phyloP scores from a whole-genome alignment of 2,113 vertebrate genomes.

The Hipposideros armiger region DNA sequence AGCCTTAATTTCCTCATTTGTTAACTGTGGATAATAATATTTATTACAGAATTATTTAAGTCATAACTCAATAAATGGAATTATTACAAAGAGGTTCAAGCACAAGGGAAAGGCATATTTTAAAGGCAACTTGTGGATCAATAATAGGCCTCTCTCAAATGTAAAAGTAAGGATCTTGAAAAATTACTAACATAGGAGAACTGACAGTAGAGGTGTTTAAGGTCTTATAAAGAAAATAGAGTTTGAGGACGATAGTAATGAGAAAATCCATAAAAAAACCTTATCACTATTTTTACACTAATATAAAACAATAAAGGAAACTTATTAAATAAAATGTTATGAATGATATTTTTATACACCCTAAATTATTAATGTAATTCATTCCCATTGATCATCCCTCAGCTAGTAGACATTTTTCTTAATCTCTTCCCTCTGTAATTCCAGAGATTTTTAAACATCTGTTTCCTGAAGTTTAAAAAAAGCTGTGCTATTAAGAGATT shows the following conservation, averaged over 20 bases:
- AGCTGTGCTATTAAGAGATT: neutral
- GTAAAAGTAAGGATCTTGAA: slow-evolving; percentile 44
- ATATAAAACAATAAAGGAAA: slow-evolving; percentile 55
- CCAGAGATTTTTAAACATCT: neutral
- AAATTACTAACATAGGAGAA: slow-evolving; percentile 52
- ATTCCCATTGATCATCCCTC: neutral
- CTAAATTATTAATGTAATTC: slow-evolving; percentile 53
- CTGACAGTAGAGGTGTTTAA: slow-evolving; percentile 31
- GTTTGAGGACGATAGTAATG: slow-evolving; percentile 9
- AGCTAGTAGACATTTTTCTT: neutral
- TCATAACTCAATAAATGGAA: slow-evolving; percentile 43
- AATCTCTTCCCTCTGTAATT: neutral
- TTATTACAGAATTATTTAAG: slow-evolving; percentile 37
- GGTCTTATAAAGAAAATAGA: slow-evolving; percentile 32
- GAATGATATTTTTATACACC: neutral
- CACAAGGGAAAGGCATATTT: slow-evolving; percentile 57
- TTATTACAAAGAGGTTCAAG: slow-evolving; percentile 63
- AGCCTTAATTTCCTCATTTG: neutral
- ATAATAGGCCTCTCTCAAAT: slow-evolving; percentile 53
- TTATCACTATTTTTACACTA: slow-evolving; percentile 12
- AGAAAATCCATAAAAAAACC: slow-evolving; percentile 58
- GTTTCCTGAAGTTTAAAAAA: neutral
- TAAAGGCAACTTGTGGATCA: slow-evolving; percentile 32
- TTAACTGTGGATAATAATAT: slow-evolving; percentile 33
- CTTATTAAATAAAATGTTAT: slow-evolving; percentile 42